Conservation (phyloP, 2,113 vertebrate genomes). For the Epinephelus moara region DNA sequence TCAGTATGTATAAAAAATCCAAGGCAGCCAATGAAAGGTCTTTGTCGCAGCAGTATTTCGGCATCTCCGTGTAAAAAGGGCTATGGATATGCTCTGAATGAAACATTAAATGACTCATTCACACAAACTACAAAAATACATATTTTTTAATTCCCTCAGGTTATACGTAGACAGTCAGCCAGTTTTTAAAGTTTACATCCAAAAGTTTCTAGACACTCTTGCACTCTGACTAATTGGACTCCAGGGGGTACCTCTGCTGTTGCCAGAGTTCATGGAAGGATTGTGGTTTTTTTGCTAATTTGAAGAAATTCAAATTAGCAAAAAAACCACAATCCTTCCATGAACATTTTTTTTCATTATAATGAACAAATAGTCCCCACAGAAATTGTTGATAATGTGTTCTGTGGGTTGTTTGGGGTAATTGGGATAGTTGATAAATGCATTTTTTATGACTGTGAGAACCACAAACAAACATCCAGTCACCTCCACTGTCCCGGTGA, state of each 20-base stretch:
- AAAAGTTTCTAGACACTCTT: background rate
- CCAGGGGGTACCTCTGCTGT: background rate
- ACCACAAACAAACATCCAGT: background rate
- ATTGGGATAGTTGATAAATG: too few relatives aligned
- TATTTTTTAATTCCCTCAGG: background rate
- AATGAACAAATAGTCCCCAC: background rate
- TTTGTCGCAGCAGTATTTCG: too few relatives aligned
- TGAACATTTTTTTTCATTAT: background rate
- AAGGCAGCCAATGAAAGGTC: too few relatives aligned
- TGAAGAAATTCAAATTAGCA: background rate
- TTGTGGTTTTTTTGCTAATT: background rate
- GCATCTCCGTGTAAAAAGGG: too few relatives aligned
- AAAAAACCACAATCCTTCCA: too few relatives aligned
- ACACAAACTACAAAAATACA: background rate
- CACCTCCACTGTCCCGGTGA: background rate
- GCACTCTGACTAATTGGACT: background rate
- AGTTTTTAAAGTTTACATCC: background rate
- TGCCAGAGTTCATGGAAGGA: background rate
- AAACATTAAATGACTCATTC: background rate
- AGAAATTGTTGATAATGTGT: background rate
- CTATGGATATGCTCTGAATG: too few relatives aligned
- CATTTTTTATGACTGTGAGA: background rate
- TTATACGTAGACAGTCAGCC: background rate
- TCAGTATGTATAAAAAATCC: too few relatives aligned
- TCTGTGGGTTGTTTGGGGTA: background rate